A percentile compares a stretch with the other conserved stretches of the same genome.
These are phyloP conservation scores for Eledona agricola DNA, from an alignment of 2,888 invertebrate genomes.

Conservation along the genomic window DNA sequence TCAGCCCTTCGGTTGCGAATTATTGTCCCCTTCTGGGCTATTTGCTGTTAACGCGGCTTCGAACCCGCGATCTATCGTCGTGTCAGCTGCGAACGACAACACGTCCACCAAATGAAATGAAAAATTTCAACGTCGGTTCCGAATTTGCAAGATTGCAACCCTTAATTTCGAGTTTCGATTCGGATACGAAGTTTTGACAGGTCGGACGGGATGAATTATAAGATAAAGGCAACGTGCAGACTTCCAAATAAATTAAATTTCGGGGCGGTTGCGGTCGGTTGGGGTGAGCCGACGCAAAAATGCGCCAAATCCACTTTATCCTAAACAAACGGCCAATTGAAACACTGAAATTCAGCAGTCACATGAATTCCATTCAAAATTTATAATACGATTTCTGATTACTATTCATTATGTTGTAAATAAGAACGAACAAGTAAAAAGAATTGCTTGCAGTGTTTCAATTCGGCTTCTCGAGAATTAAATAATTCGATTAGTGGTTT, in stretches of 20 bases:
- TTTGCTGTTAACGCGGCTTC: slow-evolving; percentile 59
- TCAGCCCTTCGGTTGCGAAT: slow-evolving; percentile 54
- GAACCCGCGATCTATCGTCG: slow-evolving; percentile 55
- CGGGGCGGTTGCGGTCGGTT: no score
- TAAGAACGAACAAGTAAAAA: neutral
- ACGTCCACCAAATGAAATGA: slow-evolving; percentile 47
- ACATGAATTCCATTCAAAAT: no score
- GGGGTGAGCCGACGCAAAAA: no score
- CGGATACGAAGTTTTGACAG: neutral
- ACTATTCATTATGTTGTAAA: no score
- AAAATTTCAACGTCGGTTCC: slow-evolving; percentile 41
- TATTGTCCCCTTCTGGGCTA: slow-evolving; percentile 60
- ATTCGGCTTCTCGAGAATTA: neutral
- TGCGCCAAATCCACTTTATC: no score
- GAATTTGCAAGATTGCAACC: slow-evolving; percentile 37
- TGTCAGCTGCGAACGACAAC: slow-evolving; percentile 55
- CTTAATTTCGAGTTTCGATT: slow-evolving; percentile 34
- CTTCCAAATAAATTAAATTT: no score
- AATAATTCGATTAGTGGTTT: neutral
- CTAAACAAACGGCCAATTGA: no score
- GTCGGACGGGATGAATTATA: no score
- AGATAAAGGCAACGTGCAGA: no score
- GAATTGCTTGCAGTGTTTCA: neutral
- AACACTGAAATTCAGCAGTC: no score
- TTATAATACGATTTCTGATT: no score